Evolutionary conservation across 1,140 invertebrate species (phyloP).

Genomic region (Trichoplusia ni): DNA sequence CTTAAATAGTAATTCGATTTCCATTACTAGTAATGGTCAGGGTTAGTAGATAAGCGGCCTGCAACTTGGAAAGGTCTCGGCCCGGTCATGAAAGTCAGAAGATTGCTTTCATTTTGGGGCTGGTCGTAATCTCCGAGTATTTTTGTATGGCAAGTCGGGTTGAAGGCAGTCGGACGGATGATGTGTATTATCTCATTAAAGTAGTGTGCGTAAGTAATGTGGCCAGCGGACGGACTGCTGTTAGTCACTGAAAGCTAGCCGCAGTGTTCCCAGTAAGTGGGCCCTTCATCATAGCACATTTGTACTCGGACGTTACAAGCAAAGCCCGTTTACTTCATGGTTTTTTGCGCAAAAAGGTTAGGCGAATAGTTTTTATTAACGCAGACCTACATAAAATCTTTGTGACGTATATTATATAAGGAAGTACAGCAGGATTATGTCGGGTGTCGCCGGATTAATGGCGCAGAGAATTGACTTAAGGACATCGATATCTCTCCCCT

Average conservation of each 20-base stretch:
- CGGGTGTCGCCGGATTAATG: slow-evolving; percentile 8
- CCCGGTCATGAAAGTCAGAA: slow-evolving; percentile 51
- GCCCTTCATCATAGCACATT: not conserved
- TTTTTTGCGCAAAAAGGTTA: not conserved
- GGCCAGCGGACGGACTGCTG: slow-evolving; percentile 9
- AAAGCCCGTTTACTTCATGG: not conserved
- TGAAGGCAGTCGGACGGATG: slow-evolving; percentile 29
- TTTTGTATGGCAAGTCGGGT: slow-evolving; percentile 46
- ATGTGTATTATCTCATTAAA: slow-evolving; percentile 49
- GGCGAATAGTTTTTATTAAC: not conserved
- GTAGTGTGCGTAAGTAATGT: slow-evolving; percentile 25
- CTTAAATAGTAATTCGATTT: slow-evolving; percentile 69
- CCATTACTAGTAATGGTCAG: slow-evolving; percentile 62
- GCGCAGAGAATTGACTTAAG: slow-evolving; percentile 12
- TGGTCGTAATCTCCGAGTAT: slow-evolving; percentile 47
- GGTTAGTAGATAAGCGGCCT: slow-evolving; percentile 58
- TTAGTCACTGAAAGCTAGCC: not conserved
- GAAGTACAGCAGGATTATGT: slow-evolving; percentile 8
- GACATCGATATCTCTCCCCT: slow-evolving; percentile 11
- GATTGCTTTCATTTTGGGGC: slow-evolving; percentile 56
- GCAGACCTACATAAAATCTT: too few relatives aligned
- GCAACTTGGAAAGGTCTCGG: slow-evolving; percentile 45
- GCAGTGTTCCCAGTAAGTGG: not conserved
- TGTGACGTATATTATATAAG: not conserved
- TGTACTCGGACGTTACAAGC: not conserved